Evolutionary conservation across 2,113 vertebrate species (phyloP), one percentile per base, ranked within the genome.

Genomic region (Pelodiscus sinensis): DNA sequence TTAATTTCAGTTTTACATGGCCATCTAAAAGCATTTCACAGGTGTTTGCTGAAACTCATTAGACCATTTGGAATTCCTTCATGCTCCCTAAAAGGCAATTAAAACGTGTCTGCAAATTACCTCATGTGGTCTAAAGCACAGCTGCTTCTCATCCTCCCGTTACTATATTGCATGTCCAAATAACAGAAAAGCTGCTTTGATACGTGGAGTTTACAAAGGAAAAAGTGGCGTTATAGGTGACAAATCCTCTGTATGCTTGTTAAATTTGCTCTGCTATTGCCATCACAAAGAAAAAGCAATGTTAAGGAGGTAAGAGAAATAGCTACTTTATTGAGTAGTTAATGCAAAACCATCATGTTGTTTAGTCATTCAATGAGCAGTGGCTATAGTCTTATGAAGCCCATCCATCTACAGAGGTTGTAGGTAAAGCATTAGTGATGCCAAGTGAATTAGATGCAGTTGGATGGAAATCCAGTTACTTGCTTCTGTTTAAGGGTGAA

Each of bases 1-100:
- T 98, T 97, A 97, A 97, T 98, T 98, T 98, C 97, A 92, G 87
- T 92, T 98, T 98, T 97, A 97, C 97, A 97, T 97, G 97, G 97
- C 96, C 97, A 93, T 97, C 97, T 97, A 97, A 98, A 98, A 98
- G 96, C 97, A 98, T 98, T 98, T 98, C 98, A 98, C 98, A 98
- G 98, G 98, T 98, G 98, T 98, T 98, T 98, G 97, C 97, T 98
- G 98, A 97, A 98, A 98, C 98, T 98, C 98, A 98, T 98, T 98
- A 98, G 98, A 97, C 97, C 97, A 97, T 98, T 98, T 98, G 98
- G 98, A 98, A 97, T 97, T 98, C 97, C 98, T 98, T 98, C 98
- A 98, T 98, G 97, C 97, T 98, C 98, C 97, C 97, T 98, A 98
- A 98, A 98, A 98, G 97, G 98, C 98, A 98, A 98, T 98, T 98